phyloP scores from a whole-genome alignment of 2,113 vertebrate species.

The Noturus placidus region DNA sequence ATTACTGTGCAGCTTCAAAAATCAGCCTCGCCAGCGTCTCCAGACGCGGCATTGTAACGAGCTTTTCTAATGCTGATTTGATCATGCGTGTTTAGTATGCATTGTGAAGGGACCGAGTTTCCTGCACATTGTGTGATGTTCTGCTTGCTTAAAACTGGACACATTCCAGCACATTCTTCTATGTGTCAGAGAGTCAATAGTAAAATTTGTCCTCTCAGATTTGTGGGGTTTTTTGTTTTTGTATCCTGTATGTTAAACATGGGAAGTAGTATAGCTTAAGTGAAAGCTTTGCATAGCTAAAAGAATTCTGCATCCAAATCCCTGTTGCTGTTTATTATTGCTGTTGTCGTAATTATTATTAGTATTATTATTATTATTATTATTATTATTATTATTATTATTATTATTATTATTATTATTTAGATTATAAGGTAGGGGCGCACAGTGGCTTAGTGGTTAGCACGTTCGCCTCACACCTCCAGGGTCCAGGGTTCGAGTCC shows the following conservation, averaged over 20 bases:
- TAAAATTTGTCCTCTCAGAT: neutral
- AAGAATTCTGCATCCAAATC: neutral
- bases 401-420: neutral
- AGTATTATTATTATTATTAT: neutral
- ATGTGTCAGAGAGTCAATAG: constrained; percentile 6
- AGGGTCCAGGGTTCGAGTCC: too few species aligned
- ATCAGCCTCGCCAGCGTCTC: constrained; percentile 2
- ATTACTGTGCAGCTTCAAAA: constrained; percentile 2
- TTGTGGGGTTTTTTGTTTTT: neutral
- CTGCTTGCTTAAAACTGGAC: constrained; percentile 31
- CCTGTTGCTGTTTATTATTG: neutral
- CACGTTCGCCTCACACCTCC: too few species aligned
- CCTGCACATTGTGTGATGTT: constrained; percentile 38
- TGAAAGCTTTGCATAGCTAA: neutral
- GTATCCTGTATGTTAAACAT: neutral
- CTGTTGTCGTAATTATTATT: too few species aligned
- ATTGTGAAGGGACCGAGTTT: constrained; percentile 32
- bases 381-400: neutral
- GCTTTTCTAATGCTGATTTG: constrained; percentile 30
- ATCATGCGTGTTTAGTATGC: constrained; percentile 46
- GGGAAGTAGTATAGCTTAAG: neutral
- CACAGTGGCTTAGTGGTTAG: too few species aligned
- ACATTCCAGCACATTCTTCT: constrained; percentile 27
- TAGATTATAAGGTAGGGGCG: neutral
- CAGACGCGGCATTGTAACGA: constrained; percentile 23